Percentiles rank a stretch among this genome's conserved stretches.
Evolutionary conservation across 2,888 invertebrate species (phyloP).

Genomic region (Tolmerus cingulatus): DNA sequence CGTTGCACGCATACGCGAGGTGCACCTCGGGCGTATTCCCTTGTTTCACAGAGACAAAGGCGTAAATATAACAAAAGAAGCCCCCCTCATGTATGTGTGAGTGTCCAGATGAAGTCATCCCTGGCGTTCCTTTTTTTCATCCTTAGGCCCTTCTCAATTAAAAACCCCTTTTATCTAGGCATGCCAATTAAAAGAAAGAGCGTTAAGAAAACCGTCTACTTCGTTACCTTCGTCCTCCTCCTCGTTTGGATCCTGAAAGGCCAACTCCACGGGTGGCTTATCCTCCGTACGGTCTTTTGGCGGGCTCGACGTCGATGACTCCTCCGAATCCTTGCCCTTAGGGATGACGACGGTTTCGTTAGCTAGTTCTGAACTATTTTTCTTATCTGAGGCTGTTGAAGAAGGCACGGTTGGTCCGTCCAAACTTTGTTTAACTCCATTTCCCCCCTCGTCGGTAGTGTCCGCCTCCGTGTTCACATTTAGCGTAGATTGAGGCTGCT

Average conservation of each 20-base stretch:
- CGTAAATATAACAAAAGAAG: neutral
- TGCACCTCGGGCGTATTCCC: constrained; percentile 31
- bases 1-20: constrained; percentile 25
- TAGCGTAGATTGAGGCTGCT: constrained; percentile 19
- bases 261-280: neutral
- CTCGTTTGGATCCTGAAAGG: neutral
- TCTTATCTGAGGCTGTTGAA: constrained; percentile 24
- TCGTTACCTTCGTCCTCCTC: constrained; percentile 23
- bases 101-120: constrained; percentile 29
- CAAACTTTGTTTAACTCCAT: constrained; percentile 9
- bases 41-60: neutral
- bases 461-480: constrained; percentile 24
- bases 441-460: neutral
- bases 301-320: neutral
- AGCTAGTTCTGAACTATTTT: constrained; percentile 9
- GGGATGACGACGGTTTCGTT: neutral
- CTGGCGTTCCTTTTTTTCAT: neutral
- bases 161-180: neutral
- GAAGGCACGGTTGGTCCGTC: constrained; percentile 35
- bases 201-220: neutral
- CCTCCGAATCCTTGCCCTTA: neutral
- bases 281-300: neutral
- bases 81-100: neutral
- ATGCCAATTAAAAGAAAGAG: neutral
- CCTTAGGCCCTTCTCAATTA: neutral